Conservation (phyloP, 2,797 vertebrate genomes). For the Lateolabrax maculatus region DNA sequence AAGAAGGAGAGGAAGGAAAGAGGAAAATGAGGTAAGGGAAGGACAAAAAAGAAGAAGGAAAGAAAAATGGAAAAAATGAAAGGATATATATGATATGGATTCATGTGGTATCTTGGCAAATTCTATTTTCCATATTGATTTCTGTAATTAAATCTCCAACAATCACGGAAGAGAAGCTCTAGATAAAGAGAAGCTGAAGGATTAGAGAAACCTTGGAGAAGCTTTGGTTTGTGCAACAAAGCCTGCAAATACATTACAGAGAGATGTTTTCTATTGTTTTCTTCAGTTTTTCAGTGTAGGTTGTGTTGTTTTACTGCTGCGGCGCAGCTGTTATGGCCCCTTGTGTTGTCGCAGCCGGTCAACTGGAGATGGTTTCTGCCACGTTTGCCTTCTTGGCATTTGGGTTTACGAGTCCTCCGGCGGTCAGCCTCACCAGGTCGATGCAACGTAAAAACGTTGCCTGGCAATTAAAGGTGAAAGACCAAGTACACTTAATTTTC, state of each 20-base stretch:
- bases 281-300: background rate
- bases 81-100: background rate
- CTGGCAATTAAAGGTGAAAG: background rate
- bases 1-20: background rate
- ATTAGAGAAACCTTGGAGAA: background rate
- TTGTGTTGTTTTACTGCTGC: conserved; percentile 28
- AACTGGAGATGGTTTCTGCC: conserved; percentile 32
- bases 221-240: background rate
- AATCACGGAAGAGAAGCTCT: background rate
- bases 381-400: conserved; percentile 62
- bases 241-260: background rate
- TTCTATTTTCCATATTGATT: background rate
- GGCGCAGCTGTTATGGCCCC: background rate
- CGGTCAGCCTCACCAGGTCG: conserved; percentile 18
- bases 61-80: background rate
- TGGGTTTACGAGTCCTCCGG: conserved; percentile 49
- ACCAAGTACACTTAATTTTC: background rate
- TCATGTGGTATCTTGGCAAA: background rate
- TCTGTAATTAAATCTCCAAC: background rate
- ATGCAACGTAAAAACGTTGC: background rate
- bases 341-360: background rate
- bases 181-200: background rate
- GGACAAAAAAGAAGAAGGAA: background rate
- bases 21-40: background rate
- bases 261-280: background rate